Conservation (phyloP, 2,113 vertebrate genomes). For the Theristicus caerulescens region DNA sequence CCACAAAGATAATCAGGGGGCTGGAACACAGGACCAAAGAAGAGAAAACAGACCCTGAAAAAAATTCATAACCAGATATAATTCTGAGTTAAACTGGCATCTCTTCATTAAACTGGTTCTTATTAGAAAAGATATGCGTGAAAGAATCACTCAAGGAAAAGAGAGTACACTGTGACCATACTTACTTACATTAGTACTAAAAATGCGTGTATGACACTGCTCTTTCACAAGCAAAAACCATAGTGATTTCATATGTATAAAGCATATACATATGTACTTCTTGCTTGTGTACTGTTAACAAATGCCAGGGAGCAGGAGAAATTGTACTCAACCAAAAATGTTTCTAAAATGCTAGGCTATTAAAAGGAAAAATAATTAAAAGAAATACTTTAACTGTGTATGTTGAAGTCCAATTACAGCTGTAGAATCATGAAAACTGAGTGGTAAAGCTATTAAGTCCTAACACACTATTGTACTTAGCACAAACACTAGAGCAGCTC, state of each 20-base stretch:
- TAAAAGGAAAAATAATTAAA: background rate
- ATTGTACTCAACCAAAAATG: background rate
- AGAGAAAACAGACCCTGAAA: background rate
- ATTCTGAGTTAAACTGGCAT: background rate
- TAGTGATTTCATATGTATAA: background rate
- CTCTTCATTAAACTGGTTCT: background rate
- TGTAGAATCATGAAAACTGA: background rate
- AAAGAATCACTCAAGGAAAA: background rate
- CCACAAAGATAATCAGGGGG: background rate
- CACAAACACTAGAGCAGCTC: slow-evolving; percentile 1
- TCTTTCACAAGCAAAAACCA: background rate
- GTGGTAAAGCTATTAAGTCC: background rate
- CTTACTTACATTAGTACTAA: background rate
- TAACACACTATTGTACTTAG: background rate
- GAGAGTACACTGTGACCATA: no score
- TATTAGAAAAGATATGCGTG: rapidly evolving
- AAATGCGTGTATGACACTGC: background rate
- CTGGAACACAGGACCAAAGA: background rate
- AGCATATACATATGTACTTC: background rate
- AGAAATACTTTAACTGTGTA: background rate
- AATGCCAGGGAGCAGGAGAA: background rate
- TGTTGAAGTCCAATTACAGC: background rate
- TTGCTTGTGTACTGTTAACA: background rate
- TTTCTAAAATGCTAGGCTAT: background rate
- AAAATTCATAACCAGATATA: background rate